phyloP scores from a whole-genome alignment of 1,140 invertebrate species.

The Megathymus violae region DNA sequence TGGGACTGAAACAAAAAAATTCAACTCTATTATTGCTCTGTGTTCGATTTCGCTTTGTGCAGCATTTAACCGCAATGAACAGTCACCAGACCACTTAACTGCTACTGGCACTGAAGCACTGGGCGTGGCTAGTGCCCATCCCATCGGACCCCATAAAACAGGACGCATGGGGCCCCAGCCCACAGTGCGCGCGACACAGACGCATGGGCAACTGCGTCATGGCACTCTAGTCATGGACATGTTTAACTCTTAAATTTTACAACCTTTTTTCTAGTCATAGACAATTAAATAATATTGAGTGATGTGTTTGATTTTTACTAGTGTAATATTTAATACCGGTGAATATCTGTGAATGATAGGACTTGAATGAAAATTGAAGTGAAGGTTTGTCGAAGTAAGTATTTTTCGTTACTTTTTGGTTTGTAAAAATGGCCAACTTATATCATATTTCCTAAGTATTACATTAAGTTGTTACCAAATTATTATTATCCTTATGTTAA shows the following conservation, averaged over 20 bases:
- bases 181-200: constrained; percentile 33
- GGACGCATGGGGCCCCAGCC: constrained; percentile 25
- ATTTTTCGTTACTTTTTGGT: too few relatives aligned
- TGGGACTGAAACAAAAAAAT: too few relatives aligned
- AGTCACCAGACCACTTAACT: constrained; percentile 18
- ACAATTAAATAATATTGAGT: not conserved
- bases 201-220: constrained; percentile 11
- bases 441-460: too few relatives aligned
- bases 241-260: constrained; percentile 2
- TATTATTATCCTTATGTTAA: too few relatives aligned
- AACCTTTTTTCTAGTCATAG: constrained; percentile 1
- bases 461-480: too few relatives aligned
- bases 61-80: too few relatives aligned
- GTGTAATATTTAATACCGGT: constrained; percentile 4
- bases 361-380: too few relatives aligned
- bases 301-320: constrained; percentile 25
- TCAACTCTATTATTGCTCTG: too few relatives aligned
- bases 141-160: constrained; percentile 36
- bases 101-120: constrained; percentile 14
- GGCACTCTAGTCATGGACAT: constrained; percentile 13
- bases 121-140: constrained; percentile 17
- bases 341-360: not conserved
- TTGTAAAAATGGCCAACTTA: too few relatives aligned
- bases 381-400: too few relatives aligned
- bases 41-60: too few relatives aligned